phyloP scores from a whole-genome alignment of 2,888 invertebrate species.

The Oxystoma pomonae region DNA sequence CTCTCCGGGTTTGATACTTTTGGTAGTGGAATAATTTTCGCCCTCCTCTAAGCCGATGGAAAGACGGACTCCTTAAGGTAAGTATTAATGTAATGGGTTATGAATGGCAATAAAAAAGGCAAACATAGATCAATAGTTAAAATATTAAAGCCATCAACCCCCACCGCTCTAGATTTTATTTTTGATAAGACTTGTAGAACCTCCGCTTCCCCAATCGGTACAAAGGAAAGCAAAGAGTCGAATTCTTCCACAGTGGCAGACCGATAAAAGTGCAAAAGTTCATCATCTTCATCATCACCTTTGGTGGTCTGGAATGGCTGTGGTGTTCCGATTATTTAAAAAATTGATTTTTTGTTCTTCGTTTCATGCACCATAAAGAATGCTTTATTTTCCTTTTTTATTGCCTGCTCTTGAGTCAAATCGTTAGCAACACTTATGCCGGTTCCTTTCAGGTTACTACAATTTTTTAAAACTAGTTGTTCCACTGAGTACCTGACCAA shows the following conservation, averaged over 20 bases:
- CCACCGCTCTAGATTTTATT: slow-evolving; percentile 11
- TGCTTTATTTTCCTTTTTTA: slow-evolving; percentile 15
- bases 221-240: not conserved
- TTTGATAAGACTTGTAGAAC: slow-evolving; percentile 1
- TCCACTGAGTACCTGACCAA: not conserved
- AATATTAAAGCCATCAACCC: slow-evolving; percentile 12
- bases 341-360: too few relatives aligned
- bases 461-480: not conserved
- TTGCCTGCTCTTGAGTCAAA: slow-evolving; percentile 2
- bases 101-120: slow-evolving; percentile 5
- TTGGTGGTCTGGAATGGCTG: not conserved
- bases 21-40: slow-evolving; percentile 27
- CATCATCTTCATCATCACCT: too few relatives aligned
- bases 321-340: too few relatives aligned
- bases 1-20: slow-evolving; percentile 23
- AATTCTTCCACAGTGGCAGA: not conserved
- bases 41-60: slow-evolving; percentile 29
- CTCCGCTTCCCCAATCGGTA: not conserved
- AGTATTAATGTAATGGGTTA: slow-evolving; percentile 17
- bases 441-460: not conserved
- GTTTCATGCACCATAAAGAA: slow-evolving; percentile 1
- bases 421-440: not conserved
- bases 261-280: slow-evolving; percentile 3
- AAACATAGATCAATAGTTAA: slow-evolving; percentile 10
- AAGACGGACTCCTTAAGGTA: slow-evolving; percentile 15